A percentile compares a stretch with the other conserved stretches of the same genome.
Conservation (phyloP, 2,888 invertebrate genomes). For the Tholera decimalis region DNA sequence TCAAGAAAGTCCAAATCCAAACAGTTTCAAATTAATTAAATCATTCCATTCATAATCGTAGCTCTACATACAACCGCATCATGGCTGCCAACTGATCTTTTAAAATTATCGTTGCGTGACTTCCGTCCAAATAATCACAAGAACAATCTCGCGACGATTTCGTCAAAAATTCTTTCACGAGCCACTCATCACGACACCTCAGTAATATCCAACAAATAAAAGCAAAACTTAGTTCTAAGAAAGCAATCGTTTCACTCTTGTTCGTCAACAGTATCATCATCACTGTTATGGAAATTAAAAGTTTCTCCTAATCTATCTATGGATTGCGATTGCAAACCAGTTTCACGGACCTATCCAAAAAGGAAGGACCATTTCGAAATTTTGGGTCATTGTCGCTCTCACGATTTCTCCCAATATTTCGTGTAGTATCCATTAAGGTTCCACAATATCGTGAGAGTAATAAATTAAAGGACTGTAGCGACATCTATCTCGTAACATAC, state of each 20-base stretch:
- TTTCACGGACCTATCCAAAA: constrained; percentile 18
- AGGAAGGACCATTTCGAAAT: constrained; percentile 27
- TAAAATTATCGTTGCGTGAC: constrained; percentile 51
- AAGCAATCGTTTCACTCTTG: constrained; percentile 51
- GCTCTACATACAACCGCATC: not conserved
- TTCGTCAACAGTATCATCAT: constrained; percentile 22
- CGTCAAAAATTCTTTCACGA: constrained; percentile 52
- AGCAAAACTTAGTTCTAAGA: constrained; percentile 43
- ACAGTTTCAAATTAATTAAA: not conserved
- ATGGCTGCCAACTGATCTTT: constrained; percentile 23
- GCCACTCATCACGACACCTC: constrained; percentile 43
- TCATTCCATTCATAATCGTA: not conserved
- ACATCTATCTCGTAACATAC: too few species aligned
- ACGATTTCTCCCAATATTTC: constrained; percentile 39
- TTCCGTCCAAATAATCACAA: constrained; percentile 48
- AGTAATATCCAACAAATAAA: constrained; percentile 39
- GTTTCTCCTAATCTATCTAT: constrained; percentile 42
- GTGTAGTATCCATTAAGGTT: constrained; percentile 3
- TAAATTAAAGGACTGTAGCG: not conserved
- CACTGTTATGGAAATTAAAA: constrained; percentile 43
- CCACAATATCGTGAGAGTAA: not conserved
- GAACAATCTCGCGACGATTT: constrained; percentile 27
- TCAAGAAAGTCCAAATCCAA: not conserved
- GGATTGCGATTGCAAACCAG: constrained; percentile 33
- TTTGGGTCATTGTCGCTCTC: constrained; percentile 19